Conservation (phyloP, 1,140 invertebrate genomes). For the Platyscapa corneri region DNA sequence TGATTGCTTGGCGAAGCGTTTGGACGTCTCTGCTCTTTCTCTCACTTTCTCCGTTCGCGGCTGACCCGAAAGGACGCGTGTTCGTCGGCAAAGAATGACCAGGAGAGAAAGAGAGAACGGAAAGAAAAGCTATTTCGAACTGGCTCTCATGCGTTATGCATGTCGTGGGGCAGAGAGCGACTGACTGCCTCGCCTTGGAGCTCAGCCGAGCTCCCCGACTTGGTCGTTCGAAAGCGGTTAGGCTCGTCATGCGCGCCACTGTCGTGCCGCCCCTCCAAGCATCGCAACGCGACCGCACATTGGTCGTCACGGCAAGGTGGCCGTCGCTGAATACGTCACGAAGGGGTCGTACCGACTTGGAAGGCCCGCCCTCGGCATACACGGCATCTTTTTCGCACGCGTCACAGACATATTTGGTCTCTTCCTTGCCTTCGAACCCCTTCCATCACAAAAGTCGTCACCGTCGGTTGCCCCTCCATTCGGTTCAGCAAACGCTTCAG, state of each 20-base stretch:
- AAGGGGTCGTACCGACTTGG: slow-evolving; percentile 63
- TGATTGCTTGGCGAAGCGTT: not conserved
- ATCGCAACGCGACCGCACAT: slow-evolving; percentile 49
- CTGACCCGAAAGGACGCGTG: not conserved
- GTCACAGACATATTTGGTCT: slow-evolving; percentile 50
- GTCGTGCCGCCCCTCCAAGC: slow-evolving; percentile 61
- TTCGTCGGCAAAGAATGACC: slow-evolving; percentile 46
- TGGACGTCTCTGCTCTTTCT: no score
- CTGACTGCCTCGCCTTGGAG: slow-evolving; percentile 67
- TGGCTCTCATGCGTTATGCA: slow-evolving; percentile 77
- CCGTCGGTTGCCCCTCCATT: no score
- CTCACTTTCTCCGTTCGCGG: not conserved
- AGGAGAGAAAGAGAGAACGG: slow-evolving; percentile 58
- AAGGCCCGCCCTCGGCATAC: slow-evolving; percentile 59
- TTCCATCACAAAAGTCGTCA: slow-evolving; percentile 14
- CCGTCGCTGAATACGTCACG: slow-evolving; percentile 71
- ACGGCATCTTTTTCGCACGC: slow-evolving; percentile 52
- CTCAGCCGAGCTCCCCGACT: slow-evolving; percentile 70
- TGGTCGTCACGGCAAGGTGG: slow-evolving; percentile 72
- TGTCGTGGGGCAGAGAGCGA: slow-evolving; percentile 75
- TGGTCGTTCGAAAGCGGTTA: slow-evolving; percentile 52
- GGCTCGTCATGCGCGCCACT: slow-evolving; percentile 69
- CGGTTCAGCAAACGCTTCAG: not conserved
- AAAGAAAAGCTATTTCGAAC: slow-evolving; percentile 64
- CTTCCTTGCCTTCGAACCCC: slow-evolving; percentile 58